These are phyloP conservation scores for Periophthalmus modestus DNA, from an alignment of 2,113 vertebrate species.

Conservation along the genomic window DNA sequence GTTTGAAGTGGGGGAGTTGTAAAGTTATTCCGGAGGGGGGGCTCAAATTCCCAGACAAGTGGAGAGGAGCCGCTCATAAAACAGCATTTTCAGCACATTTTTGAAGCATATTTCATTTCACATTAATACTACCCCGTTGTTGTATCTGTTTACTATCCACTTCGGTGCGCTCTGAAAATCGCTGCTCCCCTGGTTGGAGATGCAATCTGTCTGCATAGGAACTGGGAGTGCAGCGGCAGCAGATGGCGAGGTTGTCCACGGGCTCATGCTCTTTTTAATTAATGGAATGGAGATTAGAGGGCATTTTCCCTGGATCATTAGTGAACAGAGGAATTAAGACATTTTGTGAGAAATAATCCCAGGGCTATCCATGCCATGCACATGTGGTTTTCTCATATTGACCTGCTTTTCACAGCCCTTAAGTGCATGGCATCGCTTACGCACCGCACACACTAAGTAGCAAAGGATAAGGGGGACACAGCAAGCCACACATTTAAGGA, in stretches of 20 bases:
- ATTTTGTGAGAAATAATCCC: constrained; percentile 80
- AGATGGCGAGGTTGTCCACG: constrained; percentile 78
- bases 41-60: constrained; percentile 25
- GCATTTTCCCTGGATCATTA: constrained; percentile 80
- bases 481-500: constrained; percentile 75
- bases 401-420: constrained; percentile 72
- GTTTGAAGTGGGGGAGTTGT: constrained; percentile 22
- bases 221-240: constrained; percentile 66
- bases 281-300: constrained; percentile 80
- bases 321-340: constrained; percentile 81
- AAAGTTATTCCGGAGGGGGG: constrained; percentile 19
- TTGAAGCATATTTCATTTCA: constrained; percentile 21
- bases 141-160: constrained; percentile 54
- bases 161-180: constrained; percentile 45
- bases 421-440: constrained; percentile 75
- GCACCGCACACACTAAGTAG: constrained; percentile 66
- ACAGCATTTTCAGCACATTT: constrained; percentile 8
- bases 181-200: constrained; percentile 54
- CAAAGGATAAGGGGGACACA: constrained; percentile 59
- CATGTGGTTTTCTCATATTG: constrained; percentile 72
- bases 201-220: constrained; percentile 69
- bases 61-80: constrained; percentile 22
- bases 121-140: constrained; percentile 28
- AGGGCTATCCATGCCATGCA: constrained; percentile 71
- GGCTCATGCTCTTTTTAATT: constrained; percentile 82